A percentile compares a stretch with the other conserved stretches of the same genome.
phyloP scores from a whole-genome alignment of 1,140 invertebrate species.

The Drosophila ohnishii region DNA sequence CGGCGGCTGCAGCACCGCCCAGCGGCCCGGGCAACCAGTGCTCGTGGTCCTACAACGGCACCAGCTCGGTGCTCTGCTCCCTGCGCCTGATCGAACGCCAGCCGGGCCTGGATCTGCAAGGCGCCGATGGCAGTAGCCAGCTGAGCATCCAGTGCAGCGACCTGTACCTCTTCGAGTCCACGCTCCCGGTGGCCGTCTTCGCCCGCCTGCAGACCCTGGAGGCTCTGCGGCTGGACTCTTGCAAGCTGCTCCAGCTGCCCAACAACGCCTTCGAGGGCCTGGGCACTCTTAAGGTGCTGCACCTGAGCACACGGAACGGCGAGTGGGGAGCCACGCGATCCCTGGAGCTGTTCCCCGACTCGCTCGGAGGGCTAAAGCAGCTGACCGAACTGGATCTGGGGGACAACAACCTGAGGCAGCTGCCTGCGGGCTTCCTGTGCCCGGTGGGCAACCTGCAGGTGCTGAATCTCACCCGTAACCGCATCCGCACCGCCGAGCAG shows the following conservation, averaged over 20 bases:
- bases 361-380: conserved; percentile 89
- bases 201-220: conserved; percentile 89
- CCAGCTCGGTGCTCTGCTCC: conserved; percentile 86
- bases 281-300: conserved; percentile 88
- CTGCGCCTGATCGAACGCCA: conserved; percentile 88
- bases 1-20: conserved; percentile 16
- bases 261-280: conserved; percentile 90
- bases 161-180: conserved; percentile 91
- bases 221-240: conserved; percentile 89
- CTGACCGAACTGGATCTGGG: conserved; percentile 91
- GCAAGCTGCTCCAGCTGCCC: conserved; percentile 91
- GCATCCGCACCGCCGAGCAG: conserved; percentile 88
- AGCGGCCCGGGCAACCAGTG: conserved; percentile 82
- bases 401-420: conserved; percentile 90
- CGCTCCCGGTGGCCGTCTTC: conserved; percentile 88
- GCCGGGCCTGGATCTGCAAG: conserved; percentile 86
- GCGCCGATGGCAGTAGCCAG: conserved; percentile 87
- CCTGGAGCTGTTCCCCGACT: conserved; percentile 87
- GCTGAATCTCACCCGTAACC: conserved; percentile 92
- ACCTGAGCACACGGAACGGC: conserved; percentile 89
- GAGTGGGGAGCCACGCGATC: conserved; percentile 90
- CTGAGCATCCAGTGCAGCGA: conserved; percentile 91
- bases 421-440: conserved; percentile 91
- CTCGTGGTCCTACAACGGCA: conserved; percentile 87
- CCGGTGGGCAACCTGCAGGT: conserved; percentile 90